phyloP scores from a whole-genome alignment of 2,797 vertebrate genomes.

The Chiloscyllium punctatum region DNA sequence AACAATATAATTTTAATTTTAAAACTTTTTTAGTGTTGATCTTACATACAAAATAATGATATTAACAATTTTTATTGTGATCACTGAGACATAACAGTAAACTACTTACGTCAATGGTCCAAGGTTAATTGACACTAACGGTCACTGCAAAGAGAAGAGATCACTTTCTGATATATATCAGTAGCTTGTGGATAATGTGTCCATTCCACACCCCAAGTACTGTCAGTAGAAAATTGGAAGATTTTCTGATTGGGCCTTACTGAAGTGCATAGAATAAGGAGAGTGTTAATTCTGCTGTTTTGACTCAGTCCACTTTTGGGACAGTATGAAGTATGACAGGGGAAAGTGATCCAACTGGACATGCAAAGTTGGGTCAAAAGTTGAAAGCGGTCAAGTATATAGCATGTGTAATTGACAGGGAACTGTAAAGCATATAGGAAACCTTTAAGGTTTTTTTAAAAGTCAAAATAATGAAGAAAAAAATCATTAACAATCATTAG shows the following conservation, averaged over 20 bases:
- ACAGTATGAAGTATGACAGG: not conserved
- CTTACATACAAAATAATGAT: not conserved
- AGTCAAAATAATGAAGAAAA: not conserved
- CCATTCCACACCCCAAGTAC: not conserved
- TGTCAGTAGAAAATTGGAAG: not conserved
- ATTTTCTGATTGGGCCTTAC: not conserved
- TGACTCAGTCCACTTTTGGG: not conserved
- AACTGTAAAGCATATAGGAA: not conserved
- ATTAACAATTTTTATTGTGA: not conserved
- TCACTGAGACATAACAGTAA: not conserved
- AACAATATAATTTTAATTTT: not conserved
- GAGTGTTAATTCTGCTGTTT: not conserved
- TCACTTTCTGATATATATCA: not conserved
- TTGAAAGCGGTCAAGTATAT: not conserved
- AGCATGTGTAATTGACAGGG: not conserved
- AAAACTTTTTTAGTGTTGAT: not conserved
- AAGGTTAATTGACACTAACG: not conserved
- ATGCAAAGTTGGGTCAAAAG: not conserved
- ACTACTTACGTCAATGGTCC: not conserved
- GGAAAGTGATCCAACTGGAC: not conserved
- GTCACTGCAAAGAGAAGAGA: not conserved
- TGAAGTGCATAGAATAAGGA: not conserved
- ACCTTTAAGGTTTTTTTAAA: not conserved
- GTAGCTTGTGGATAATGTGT: not conserved
- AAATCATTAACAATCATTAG: not conserved